These are phyloP conservation scores for Pungitius pungitius DNA, from an alignment of 2,113 vertebrate species.

Conservation along the genomic window DNA sequence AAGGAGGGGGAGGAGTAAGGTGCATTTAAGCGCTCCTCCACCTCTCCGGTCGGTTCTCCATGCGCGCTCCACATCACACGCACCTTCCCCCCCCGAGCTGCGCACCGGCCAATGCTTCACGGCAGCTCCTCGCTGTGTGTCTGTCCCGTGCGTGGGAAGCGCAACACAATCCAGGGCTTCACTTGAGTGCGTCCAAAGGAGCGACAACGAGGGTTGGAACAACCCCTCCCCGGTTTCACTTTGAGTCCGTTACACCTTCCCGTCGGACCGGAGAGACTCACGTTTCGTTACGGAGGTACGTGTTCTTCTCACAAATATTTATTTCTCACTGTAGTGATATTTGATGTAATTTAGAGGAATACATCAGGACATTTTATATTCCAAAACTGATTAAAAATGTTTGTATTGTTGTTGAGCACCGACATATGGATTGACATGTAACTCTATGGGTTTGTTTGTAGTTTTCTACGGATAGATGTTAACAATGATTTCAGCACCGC, in stretches of 20 bases:
- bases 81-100: conserved; percentile 45
- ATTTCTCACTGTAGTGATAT: neutral
- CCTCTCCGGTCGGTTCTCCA: conserved; percentile 29
- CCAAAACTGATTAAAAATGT: too few relatives aligned
- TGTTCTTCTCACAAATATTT: conserved; percentile 1
- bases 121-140: conserved; percentile 49
- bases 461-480: neutral
- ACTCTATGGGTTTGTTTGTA: neutral
- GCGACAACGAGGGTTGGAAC: neutral
- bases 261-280: conserved; percentile 15
- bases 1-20: neutral
- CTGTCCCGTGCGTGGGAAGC: conserved; percentile 67
- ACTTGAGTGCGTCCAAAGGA: conserved; percentile 45
- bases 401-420: neutral
- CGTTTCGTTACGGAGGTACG: conserved; percentile 57
- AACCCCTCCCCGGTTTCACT: neutral
- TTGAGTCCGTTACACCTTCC: neutral
- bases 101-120: conserved; percentile 65
- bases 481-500: conserved; percentile 72
- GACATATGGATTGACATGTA: neutral
- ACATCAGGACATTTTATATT: neutral
- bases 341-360: neutral
- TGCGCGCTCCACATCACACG: conserved; percentile 24
- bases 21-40: conserved; percentile 66
- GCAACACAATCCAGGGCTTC: conserved; percentile 59